Evolutionary conservation across 2,113 vertebrate species (phyloP), one percentile per base, ranked within the genome.

Genomic region (Panthera tigris): DNA sequence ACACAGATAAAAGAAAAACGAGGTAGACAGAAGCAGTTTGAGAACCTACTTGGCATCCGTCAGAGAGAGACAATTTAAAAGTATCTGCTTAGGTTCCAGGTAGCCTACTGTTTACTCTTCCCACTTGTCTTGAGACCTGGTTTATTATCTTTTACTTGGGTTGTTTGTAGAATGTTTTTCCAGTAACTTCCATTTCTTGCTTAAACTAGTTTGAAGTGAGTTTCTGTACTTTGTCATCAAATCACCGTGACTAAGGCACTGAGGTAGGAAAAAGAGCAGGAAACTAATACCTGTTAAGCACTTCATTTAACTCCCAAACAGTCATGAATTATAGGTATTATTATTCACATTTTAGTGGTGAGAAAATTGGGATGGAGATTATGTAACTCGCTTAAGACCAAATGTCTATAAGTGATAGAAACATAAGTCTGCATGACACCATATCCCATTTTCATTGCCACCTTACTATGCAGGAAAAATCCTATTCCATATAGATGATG

Each of bases 161-260:
- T 74, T 94, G 63, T 93, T 69, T 96, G 21, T 18, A 86, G 45
- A 82, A 45, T 79, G 8, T 74, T 79, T 87, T 97, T 88, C 12
- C 18, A 65, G 39, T 79, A 87, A 92, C 15, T 92, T 95, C 80
- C 8, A 93, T 55, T 76, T 83, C 87, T 45, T 93, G 41, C 21
- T n/a, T 95, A 95, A 87, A 50, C 31, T 86, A 92, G 31, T 61
- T 93, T 82, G 45, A 95, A 76, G 52, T 71, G 31, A 93, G 9
- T 52, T 52, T 90, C 57, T 50, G 5, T 76, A 5, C 21, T 93
- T 83, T 85, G 61, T 71, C n/a, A 80, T 12, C 87, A 84, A 95
- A 82, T 93, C 83, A 76, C 21, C 27, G 57, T 87, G n/a, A 55
- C 36, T 69, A 87, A 81, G 12, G 48, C 81, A 81, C 36, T 23